Base-by-base conservation (phyloP, 2,888 invertebrate genomes). In the Synanthedon formicaeformis region DNA sequence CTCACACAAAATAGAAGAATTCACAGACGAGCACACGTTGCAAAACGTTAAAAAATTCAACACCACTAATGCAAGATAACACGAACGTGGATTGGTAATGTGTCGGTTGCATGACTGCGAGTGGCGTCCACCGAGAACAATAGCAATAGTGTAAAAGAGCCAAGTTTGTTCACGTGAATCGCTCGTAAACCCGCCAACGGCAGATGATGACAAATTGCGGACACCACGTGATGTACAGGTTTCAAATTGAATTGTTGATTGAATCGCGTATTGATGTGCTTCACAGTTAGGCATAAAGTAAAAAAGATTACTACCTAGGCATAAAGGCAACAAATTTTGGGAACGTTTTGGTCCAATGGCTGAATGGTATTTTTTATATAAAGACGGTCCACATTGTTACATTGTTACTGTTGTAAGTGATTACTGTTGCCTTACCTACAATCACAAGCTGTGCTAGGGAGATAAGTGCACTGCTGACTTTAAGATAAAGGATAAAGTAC, bases 21-120 rank as follows among this genome's bases (percentile, higher is more conserved):
- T 34, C 10, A 10, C 34, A 34, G 10, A 34, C 45, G 45, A 45
- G 13, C 8, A 14, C 45, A 45, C 3, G 14, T 45, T 34, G 34
- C n/a, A 45, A 45, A 14, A 14, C n/a, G 14, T 45, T 45, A 45
- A 45, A 45, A 45, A 45, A 45, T 45, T 63, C 62, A 67, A 66
- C 63, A 16, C 58, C 41, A 53, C 57, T 69, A 69, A 69, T 67
- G 63, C 34, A 45, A 45, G 13, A n/a, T 14, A 45, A 45, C 45
- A 45, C 45, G 45, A 45, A 45, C 45, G n/a, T 45, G 13, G 45
- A 13, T 14, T 12, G 14, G 8, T 71, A 70, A 72, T 69, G 69
- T 58, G 52, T 51, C 45, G 50, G 53, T 71, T 56, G 72, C 73
- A 69, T 72, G 72, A 12, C 45, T 34, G 10, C 34, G 34, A 8